Evolutionary conservation across 2,888 invertebrate species (phyloP).

Genomic region (Coronaproctus castanopsis): DNA sequence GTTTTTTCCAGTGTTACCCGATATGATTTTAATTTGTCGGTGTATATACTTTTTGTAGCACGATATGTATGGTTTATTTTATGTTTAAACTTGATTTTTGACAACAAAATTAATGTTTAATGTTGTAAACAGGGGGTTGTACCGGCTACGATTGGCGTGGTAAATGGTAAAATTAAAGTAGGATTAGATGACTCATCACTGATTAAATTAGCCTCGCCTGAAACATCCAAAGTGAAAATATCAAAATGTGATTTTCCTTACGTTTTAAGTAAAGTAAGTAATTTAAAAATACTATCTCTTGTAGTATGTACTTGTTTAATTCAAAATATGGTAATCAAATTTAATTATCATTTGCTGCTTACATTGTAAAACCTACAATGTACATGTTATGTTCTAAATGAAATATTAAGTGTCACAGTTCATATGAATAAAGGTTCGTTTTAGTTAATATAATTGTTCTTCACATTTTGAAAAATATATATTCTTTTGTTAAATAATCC

Average conservation of each 20-base stretch:
- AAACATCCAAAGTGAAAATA: constrained; percentile 46
- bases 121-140: constrained; percentile 58
- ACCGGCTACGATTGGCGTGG: constrained; percentile 82
- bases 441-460: too few species aligned
- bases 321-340: constrained; percentile 29
- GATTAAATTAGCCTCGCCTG: constrained; percentile 36
- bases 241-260: constrained; percentile 71
- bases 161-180: constrained; percentile 61
- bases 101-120: too few species aligned
- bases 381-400: neutral
- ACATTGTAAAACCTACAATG: neutral
- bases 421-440: too few species aligned
- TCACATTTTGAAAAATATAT: too few species aligned
- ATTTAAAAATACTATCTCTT: neutral
- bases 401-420: neutral
- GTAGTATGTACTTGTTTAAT: neutral
- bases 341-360: constrained; percentile 24
- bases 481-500: too few species aligned
- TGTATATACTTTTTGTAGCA: too few species aligned
- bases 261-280: constrained; percentile 38
- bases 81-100: too few species aligned
- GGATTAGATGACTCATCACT: constrained; percentile 48
- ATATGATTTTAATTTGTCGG: too few species aligned
- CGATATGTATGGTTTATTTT: too few species aligned
- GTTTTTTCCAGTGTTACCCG: too few species aligned